Base-by-base conservation (phyloP, 2,113 vertebrate species). In the Pogonocichla stellata region DNA sequence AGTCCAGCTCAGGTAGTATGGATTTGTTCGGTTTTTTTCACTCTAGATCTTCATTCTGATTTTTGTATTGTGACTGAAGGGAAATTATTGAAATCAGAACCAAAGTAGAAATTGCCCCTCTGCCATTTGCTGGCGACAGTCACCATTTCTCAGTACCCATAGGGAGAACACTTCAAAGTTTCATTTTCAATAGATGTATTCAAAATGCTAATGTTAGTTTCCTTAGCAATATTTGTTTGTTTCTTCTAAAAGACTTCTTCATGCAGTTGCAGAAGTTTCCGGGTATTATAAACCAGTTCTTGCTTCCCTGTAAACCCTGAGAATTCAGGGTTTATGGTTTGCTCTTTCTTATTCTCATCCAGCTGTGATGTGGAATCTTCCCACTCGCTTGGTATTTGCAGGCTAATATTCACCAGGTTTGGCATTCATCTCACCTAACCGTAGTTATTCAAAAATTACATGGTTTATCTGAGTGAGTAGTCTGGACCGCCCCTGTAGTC, bases 401-500 rank as follows among this genome's bases (percentile, higher is more conserved):
- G 88, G 64, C 61, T 91, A 91, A 75, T 93, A 79, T 71, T 92
- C 80, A 61, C 65, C 6, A 13, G 18, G 45, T 34, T n/a, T 95
- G 84, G 92, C 92, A 93, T 84, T 84, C 75, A 60, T 48, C 80
- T 92, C 69, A 40, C 43, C 72, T 64, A 80, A 73, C 62, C 0
- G 0, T 43, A 84, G 64, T 71, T 95, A 91, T 64, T 95, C 9
- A 70, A 73, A 94, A 96, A 80, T 92, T 62, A 48, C 58, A 19
- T 0, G 0, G 64, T 94, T 95, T 95, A 93, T 92, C 90, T 94
- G 73, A 65, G 28, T 6, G 9, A 92, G 88, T 18, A 83, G 94
- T 86, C 51, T 92, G 75, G 86, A 64, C 88, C 0, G 8, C 72
- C 86, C 87, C 80, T 95, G 88, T 67, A 95, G 95, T 93, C 86